Evolutionary conservation across 2,113 vertebrate species (phyloP).

Genomic region (Lasiurus cinereus): DNA sequence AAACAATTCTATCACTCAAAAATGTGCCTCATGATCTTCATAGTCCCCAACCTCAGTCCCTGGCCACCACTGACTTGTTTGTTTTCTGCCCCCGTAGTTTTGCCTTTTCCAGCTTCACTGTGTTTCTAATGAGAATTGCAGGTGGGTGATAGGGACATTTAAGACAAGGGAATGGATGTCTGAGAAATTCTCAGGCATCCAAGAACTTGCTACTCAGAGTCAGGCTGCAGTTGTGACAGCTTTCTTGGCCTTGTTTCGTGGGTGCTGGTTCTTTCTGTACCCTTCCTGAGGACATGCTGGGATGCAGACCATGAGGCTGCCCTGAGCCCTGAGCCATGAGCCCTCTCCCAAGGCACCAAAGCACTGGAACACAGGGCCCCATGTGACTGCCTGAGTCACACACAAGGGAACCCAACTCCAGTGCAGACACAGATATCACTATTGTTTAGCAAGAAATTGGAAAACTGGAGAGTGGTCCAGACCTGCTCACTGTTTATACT

Average conservation of each 20-base stretch:
- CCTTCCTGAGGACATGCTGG: background rate
- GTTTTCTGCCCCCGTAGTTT: background rate
- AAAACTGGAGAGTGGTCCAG: background rate
- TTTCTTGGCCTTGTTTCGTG: accelerated
- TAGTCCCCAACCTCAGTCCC: background rate
- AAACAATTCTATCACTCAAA: too few species aligned
- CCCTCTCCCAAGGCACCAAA: background rate
- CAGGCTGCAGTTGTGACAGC: background rate
- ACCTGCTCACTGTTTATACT: background rate
- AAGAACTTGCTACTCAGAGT: background rate
- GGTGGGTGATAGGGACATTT: background rate
- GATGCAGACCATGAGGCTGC: too few species aligned
- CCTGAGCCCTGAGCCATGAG: background rate
- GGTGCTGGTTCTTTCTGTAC: background rate
- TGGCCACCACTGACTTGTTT: background rate
- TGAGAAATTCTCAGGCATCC: background rate
- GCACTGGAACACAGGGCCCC: too few species aligned
- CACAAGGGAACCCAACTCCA: background rate
- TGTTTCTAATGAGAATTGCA: slow-evolving; percentile 6
- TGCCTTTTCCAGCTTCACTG: background rate
- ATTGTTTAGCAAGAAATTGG: background rate
- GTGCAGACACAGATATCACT: background rate
- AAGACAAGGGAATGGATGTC: background rate
- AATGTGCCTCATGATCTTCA: background rate
- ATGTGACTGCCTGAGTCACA: background rate